Evolutionary conservation across 2,888 invertebrate species (phyloP).

Genomic region (Stenodema calcarata): DNA sequence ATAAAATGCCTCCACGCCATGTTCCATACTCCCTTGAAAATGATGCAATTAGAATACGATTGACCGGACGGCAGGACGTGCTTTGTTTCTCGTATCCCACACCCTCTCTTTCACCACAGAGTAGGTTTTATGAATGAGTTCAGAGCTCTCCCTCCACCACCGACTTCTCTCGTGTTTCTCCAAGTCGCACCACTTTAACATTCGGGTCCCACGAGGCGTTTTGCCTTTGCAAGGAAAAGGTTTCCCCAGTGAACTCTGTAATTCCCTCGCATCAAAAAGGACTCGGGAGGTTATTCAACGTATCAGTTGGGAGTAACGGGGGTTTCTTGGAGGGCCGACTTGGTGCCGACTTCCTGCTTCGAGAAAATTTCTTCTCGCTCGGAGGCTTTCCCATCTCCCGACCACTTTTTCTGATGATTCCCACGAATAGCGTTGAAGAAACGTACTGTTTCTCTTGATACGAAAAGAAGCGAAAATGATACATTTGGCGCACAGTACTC

Average conservation of each 20-base stretch:
- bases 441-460: too few species aligned
- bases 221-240: not conserved
- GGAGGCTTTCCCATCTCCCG: not conserved
- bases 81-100: not conserved
- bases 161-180: not conserved
- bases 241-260: constrained; percentile 15
- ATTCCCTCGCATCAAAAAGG: constrained; percentile 12
- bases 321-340: not conserved
- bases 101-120: not conserved
- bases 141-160: not conserved
- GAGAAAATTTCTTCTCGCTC: not conserved
- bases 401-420: not conserved
- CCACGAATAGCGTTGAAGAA: too few species aligned
- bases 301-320: not conserved
- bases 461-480: too few species aligned
- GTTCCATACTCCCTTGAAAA: not conserved
- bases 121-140: not conserved
- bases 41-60: constrained; percentile 5
- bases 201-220: constrained; percentile 4
- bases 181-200: not conserved
- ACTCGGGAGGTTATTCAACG: not conserved
- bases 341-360: not conserved
- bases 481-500: too few species aligned
- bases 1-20: not conserved
- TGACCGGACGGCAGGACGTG: constrained; percentile 11